Evolutionary conservation across 1,140 invertebrate species (phyloP).

Genomic region (Lasioglossum baleicum): DNA sequence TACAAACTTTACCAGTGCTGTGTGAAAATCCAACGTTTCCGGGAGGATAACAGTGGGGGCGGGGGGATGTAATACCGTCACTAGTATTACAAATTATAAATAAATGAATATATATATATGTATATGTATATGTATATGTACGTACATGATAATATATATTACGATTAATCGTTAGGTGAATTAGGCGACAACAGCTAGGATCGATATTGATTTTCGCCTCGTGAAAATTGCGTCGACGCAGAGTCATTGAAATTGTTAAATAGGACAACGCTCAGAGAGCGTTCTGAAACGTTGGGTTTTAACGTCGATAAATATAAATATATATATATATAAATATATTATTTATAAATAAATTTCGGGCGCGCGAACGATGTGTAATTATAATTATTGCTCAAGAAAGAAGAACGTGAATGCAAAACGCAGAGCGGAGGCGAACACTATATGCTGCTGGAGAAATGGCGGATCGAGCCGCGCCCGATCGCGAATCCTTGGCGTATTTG

Average conservation of each 20-base stretch:
- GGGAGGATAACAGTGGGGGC: too few species aligned
- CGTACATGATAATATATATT: neutral
- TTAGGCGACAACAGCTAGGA: neutral
- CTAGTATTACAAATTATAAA: conserved; percentile 2
- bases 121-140: conserved; percentile 3
- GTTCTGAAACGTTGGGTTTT: conserved; percentile 52
- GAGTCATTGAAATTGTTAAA: conserved; percentile 9
- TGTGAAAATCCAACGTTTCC: conserved; percentile 59
- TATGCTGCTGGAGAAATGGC: neutral
- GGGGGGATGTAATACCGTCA: conserved; percentile 9
- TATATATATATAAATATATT: conserved; percentile 37
- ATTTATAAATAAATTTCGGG: conserved; percentile 52
- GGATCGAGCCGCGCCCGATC: conserved; percentile 32
- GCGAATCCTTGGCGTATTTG: conserved; percentile 34
- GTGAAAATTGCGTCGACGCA: too few species aligned
- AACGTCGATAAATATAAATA: conserved; percentile 42
- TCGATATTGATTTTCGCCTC: neutral
- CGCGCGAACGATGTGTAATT: conserved; percentile 27
- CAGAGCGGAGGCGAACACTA: too few species aligned
- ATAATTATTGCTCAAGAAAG: conserved; percentile 60
- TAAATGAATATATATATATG: neutral
- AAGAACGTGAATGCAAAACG: neutral
- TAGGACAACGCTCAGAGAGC: too few species aligned
- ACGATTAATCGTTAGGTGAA: neutral
- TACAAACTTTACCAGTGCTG: conserved; percentile 57